phyloP scores from a whole-genome alignment of 2,113 vertebrate genomes.

The Nematolebias whitei region DNA sequence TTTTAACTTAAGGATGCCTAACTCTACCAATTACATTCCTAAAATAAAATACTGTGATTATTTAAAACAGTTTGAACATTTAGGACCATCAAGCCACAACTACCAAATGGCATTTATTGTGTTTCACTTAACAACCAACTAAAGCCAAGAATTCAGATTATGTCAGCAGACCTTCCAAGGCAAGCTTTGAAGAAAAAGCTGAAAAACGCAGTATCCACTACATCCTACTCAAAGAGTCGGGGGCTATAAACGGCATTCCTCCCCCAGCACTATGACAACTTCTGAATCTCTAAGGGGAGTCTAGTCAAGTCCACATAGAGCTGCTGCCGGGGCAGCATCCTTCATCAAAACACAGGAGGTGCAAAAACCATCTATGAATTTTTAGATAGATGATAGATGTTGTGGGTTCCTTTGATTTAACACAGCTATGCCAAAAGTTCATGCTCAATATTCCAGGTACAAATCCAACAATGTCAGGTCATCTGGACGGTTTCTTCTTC shows the following conservation, averaged over 20 bases:
- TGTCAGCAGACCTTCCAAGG: slow-evolving; percentile 59
- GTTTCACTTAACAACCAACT: slow-evolving; percentile 61
- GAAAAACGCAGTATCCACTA: slow-evolving; percentile 50
- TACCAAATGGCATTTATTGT: slow-evolving; percentile 30
- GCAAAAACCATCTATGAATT: slow-evolving; percentile 4
- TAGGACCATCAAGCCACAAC: slow-evolving; percentile 21
- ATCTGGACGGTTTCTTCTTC: too few species aligned
- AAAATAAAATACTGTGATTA: slow-evolving; percentile 14
- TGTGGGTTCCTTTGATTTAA: background rate
- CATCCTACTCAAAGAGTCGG: slow-evolving; percentile 65
- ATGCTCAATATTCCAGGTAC: too few species aligned
- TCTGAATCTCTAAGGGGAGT: slow-evolving; percentile 56
- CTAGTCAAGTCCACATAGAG: slow-evolving; percentile 13
- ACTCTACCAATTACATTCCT: background rate
- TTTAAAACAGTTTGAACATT: slow-evolving; percentile 12
- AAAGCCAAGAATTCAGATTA: slow-evolving; percentile 70
- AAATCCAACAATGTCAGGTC: too few species aligned
- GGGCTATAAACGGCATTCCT: slow-evolving; percentile 74
- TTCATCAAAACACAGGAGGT: slow-evolving; percentile 25
- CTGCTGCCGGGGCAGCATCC: slow-evolving; percentile 38
- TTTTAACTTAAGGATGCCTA: background rate
- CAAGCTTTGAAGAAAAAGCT: slow-evolving; percentile 65
- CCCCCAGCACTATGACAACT: slow-evolving; percentile 68
- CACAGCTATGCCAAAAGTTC: too few species aligned
- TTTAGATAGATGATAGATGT: background rate